Percentiles rank a stretch among this genome's conserved stretches.
phyloP scores from a whole-genome alignment of 2,113 vertebrate genomes.

The Actinemys pallida region DNA sequence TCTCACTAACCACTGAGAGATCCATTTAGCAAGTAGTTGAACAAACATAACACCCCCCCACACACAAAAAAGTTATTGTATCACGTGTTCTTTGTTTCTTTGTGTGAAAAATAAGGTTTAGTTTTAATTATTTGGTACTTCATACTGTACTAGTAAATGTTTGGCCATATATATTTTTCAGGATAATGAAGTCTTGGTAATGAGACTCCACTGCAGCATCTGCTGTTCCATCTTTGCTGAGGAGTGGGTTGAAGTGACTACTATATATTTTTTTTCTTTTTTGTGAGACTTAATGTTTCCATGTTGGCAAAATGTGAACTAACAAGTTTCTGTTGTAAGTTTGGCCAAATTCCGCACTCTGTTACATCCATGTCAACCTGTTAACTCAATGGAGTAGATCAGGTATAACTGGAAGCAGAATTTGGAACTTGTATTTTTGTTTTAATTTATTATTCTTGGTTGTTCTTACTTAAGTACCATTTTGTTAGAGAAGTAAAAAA shows the following conservation, averaged over 20 bases:
- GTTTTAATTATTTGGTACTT: neutral
- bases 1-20: neutral
- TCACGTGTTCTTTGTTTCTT: neutral
- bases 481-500: neutral
- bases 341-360: neutral
- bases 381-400: neutral
- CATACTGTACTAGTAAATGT: neutral
- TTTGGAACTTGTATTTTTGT: fast-evolving
- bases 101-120: neutral
- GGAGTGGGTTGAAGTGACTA: neutral
- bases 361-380: neutral
- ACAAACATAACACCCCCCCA: neutral
- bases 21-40: neutral
- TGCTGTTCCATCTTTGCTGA: neutral
- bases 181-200: neutral
- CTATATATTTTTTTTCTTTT: neutral
- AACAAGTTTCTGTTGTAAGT: neutral
- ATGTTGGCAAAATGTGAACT: neutral
- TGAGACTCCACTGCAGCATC: neutral
- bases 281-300: neutral
- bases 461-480: too few relatives aligned
- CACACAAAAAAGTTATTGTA: neutral
- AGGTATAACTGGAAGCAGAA: neutral
- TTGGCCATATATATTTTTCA: neutral
- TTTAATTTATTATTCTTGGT: neutral